Conservation (phyloP, 2,888 invertebrate species). For the Pecten maximus region DNA sequence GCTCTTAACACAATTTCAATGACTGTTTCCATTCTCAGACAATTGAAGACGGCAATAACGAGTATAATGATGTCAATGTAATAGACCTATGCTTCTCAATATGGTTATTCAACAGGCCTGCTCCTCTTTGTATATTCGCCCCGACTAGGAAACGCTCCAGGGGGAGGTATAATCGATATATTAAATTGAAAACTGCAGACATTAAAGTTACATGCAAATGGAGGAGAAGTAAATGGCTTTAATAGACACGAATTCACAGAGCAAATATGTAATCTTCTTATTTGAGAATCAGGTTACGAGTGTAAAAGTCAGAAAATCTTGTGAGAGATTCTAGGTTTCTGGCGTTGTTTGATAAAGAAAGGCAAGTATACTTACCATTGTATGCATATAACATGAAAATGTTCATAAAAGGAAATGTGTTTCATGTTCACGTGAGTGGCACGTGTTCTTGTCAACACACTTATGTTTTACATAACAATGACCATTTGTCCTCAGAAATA, state of each 20-base stretch:
- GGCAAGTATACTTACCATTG: no score
- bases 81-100: background rate
- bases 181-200: conserved; percentile 18
- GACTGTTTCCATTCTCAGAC: background rate
- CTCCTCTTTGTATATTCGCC: background rate
- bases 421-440: background rate
- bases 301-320: background rate
- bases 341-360: no score
- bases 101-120: background rate
- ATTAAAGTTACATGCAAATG: background rate
- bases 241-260: background rate
- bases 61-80: background rate
- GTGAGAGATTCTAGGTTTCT: background rate
- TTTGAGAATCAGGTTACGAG: background rate
- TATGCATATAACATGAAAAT: no score
- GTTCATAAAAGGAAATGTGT: no score
- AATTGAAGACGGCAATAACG: conserved; percentile 2
- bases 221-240: background rate
- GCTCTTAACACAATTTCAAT: background rate
- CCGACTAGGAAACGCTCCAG: background rate
- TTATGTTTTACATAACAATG: background rate
- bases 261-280: background rate
- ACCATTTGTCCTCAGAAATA: no score
- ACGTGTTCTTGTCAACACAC: background rate
- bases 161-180: background rate